Evolutionary conservation across 2,888 invertebrate species (phyloP).

Genomic region (Crioceris asparagi): DNA sequence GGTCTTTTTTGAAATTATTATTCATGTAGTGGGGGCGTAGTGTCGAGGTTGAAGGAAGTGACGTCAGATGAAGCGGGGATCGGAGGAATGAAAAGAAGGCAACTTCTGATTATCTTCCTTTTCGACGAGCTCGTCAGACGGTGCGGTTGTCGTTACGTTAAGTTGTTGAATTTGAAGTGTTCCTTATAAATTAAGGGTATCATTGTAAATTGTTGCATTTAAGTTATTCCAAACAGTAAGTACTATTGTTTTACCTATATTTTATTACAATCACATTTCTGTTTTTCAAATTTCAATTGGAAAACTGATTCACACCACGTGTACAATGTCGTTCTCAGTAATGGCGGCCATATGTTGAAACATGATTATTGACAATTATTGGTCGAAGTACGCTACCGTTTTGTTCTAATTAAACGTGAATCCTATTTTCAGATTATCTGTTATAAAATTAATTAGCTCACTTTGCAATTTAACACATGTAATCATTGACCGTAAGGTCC

Average conservation of each 20-base stretch:
- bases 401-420: background rate
- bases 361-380: constrained; percentile 6
- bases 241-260: constrained; percentile 15
- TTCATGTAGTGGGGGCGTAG: constrained; percentile 14
- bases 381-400: background rate
- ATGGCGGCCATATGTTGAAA: constrained; percentile 37
- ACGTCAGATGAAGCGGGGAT: constrained; percentile 20
- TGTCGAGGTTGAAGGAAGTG: constrained; percentile 14
- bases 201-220: constrained; percentile 30
- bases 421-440: too few relatives aligned
- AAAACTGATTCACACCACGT: constrained; percentile 29
- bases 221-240: constrained; percentile 31
- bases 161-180: constrained; percentile 29
- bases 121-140: constrained; percentile 35
- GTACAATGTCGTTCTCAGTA: constrained; percentile 29
- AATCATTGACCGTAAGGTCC: too few relatives aligned
- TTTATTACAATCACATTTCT: constrained; percentile 9
- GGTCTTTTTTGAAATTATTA: background rate
- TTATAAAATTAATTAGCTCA: too few relatives aligned
- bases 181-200: constrained; percentile 28
- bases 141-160: constrained; percentile 35
- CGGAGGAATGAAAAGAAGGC: constrained; percentile 22
- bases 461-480: too few relatives aligned
- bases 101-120: constrained; percentile 33
- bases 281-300: constrained; percentile 12